These are phyloP conservation scores for Chrysolina americana DNA, from an alignment of 2,888 invertebrate genomes.

Conservation along the genomic window DNA sequence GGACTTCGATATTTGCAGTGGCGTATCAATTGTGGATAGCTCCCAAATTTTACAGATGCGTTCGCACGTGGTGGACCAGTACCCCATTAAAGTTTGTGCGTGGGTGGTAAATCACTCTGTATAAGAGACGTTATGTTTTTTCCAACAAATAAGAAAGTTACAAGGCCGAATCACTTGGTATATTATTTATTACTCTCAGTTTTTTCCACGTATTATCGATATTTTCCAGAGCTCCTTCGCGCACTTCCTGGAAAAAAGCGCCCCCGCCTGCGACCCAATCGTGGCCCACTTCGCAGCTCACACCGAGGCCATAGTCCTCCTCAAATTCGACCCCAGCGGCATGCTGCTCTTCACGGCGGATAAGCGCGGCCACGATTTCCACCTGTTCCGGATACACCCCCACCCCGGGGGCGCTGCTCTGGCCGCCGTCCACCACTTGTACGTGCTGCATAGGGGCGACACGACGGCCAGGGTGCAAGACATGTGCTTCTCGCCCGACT, in stretches of 20 bases:
- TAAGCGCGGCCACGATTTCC: slow-evolving; percentile 94
- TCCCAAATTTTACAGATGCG: too few species aligned
- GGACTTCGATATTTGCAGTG: too few species aligned
- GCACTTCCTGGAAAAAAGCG: slow-evolving; percentile 54
- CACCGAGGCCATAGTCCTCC: slow-evolving; percentile 88
- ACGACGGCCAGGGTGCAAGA: slow-evolving; percentile 96
- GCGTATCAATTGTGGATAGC: too few species aligned
- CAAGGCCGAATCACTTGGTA: too few species aligned
- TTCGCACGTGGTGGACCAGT: too few species aligned
- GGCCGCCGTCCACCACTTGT: slow-evolving; percentile 94
- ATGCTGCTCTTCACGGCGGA: slow-evolving; percentile 92
- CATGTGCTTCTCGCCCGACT: slow-evolving; percentile 92
- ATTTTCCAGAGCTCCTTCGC: slow-evolving; percentile 38
- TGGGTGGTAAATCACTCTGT: too few species aligned
- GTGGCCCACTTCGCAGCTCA: slow-evolving; percentile 92
- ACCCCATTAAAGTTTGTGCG: too few species aligned
- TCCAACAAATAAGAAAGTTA: too few species aligned
- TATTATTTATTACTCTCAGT: too few species aligned
- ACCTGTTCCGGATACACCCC: slow-evolving; percentile 94
- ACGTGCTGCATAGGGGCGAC: slow-evolving; percentile 94
- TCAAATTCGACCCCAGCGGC: slow-evolving; percentile 93
- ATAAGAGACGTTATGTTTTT: too few species aligned
- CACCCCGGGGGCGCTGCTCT: slow-evolving; percentile 87
- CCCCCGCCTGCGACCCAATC: slow-evolving; percentile 76
- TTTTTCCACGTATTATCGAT: too few species aligned